Base-by-base conservation (phyloP, 2,797 vertebrate genomes). In the Poeciliopsis presidionis region DNA sequence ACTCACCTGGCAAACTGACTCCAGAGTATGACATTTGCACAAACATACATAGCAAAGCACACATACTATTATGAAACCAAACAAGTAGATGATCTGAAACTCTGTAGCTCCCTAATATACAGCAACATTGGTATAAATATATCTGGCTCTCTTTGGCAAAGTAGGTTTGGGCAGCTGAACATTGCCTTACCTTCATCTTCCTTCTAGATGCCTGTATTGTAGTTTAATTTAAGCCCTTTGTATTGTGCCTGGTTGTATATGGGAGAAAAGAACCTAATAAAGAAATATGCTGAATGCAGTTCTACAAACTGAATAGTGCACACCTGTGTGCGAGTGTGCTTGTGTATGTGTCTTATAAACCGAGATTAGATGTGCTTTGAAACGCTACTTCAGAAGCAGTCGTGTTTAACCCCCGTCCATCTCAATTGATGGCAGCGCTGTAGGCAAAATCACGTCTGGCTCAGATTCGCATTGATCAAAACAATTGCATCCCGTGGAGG, bases 381-480 rank as follows among this genome's bases (percentile, higher is more conserved):
- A 90, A 88, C 75, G 81, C 81, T 75, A 73, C 88, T 91, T 88
- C 86, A 90, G 79, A 91, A 77, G 70, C 75, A 47, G 76, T 80
- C 80, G 78, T 80, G 87, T 90, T 86, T 87, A 91, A 90, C 89
- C 90, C 78, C 78, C 86, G 84, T 87, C 88, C 83, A 30, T 81
- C 85, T 80, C 85, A 7, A 83, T 80, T 93, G 92, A 93, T 94
- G 91, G 87, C 82, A 30, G 84, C 30, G 84, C 90, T 92, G 84
- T 73, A 82, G 90, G 90, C 90, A 82, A 83, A 90, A 86, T 88
- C 90, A 87, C 81, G 84, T 85, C 72, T 76, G 80, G 76, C 86
- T 92, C 84, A 89, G 88, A 91, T 91, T 86, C 65, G 72, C 89
- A 83, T 81, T 89, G 93, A 93, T 93, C 87, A 90, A 92, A 92